Base-by-base conservation (phyloP, 2,888 invertebrate genomes). In the Cephus rjabovi region DNA sequence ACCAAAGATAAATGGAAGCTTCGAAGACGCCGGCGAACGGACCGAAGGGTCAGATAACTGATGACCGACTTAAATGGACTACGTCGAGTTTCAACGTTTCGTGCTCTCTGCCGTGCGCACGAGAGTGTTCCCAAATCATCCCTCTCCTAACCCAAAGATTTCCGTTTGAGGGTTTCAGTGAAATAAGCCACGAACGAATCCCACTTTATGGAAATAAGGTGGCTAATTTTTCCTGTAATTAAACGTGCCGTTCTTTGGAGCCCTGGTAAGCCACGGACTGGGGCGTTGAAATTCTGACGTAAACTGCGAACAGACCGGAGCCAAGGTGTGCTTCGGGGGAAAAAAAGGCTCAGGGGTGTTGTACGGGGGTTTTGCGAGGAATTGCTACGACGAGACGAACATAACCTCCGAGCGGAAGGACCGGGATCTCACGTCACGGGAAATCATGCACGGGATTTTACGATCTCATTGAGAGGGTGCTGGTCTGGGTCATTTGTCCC, bases 131-230 rank as follows among this genome's bases (percentile, higher is more conserved):
- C 56, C 23, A 56, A 15, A 23, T 56, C 15, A 23, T 56, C 23
- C 56, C 56, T 56, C 56, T 40, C 15, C 23, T 40, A 23, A 40
- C 40, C 40, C 15, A 6, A 40, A 4, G 40, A 40, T 4, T 56
- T 56, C 2, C 56, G 9, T 56, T 23, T 2, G 23, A 56, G 9
- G 23, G 23, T 56, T 56, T 23, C 56, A 56, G 23, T 23, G 56
- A 56, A 56, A 9, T 23, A 23, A 56, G 56, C 56, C 23, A 23
- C 56, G 15, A 56, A 23, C 56, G 35, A 35, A 23, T 74, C 74
- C 77, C 73, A 77, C 81, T 77, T 70, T 77, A 79, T 73, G 79
- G 30, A 68, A 80, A 73, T 80, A 73, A 77, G 31, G 33, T 69
- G 33, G 69, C 40, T 74, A 31, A 76, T 33, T 73, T 34, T 74